Conservation (phyloP, 2,888 invertebrate species). For the Phymatocera aterrima region DNA sequence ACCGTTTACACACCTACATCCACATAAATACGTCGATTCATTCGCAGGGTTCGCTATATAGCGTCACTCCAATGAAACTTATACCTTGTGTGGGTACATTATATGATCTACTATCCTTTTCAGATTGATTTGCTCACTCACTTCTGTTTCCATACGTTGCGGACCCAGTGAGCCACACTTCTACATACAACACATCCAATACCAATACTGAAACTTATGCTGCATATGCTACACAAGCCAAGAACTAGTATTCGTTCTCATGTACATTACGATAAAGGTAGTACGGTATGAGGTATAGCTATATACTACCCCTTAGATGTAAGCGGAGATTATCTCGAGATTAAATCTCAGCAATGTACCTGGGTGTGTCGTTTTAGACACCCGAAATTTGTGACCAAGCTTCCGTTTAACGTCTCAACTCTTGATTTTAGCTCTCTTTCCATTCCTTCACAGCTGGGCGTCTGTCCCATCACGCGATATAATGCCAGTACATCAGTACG, state of each 20-base stretch:
- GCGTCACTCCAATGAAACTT: slow-evolving; percentile 23
- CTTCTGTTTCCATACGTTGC: too few species aligned
- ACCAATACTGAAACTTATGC: background rate
- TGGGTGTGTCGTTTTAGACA: slow-evolving; percentile 67
- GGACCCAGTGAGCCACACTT: too few species aligned
- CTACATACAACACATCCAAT: background rate
- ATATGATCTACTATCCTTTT: too few species aligned
- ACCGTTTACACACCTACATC: background rate
- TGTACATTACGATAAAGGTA: too few species aligned
- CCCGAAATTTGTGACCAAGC: slow-evolving; percentile 63
- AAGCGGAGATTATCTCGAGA: slow-evolving; percentile 60
- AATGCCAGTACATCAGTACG: too few species aligned
- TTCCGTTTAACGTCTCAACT: slow-evolving; percentile 54
- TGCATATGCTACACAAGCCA: slow-evolving; percentile 4
- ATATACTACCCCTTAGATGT: slow-evolving; percentile 34
- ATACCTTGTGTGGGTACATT: background rate
- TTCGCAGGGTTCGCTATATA: background rate
- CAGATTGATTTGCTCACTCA: too few species aligned
- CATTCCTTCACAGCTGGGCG: background rate
- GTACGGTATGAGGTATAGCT: background rate
- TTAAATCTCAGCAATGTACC: slow-evolving; percentile 65
- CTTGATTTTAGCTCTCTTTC: background rate
- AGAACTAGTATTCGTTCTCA: background rate
- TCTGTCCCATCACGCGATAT: slow-evolving; percentile 36
- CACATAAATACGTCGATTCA: background rate